phyloP scores from a whole-genome alignment of 2,113 vertebrate genomes.

The Sander vitreus region DNA sequence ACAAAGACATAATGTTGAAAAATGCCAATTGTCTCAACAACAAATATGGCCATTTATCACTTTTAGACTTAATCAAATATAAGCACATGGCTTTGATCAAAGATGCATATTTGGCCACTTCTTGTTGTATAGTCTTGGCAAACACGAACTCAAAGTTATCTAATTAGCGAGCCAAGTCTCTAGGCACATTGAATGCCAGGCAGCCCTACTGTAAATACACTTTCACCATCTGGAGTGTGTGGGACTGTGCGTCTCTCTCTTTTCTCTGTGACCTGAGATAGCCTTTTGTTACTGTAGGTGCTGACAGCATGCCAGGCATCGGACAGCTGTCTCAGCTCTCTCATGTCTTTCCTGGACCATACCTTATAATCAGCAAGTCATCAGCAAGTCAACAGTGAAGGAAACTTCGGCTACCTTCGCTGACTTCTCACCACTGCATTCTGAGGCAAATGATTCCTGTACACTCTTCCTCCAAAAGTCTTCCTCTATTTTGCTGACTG shows the following conservation, averaged over 20 bases:
- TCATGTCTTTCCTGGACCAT: conserved; percentile 16
- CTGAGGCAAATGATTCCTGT: neutral
- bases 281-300: conserved; percentile 46
- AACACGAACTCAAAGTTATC: conserved; percentile 31
- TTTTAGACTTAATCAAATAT: conserved; percentile 37
- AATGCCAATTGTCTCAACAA: conserved; percentile 17
- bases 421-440: neutral
- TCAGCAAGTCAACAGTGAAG: conserved; percentile 5
- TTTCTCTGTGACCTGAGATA: conserved; percentile 54
- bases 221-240: conserved; percentile 71
- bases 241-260: conserved; percentile 8
- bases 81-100: conserved; percentile 29
- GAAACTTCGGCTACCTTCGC: neutral
- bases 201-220: conserved; percentile 47
- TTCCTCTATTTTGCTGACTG: neutral
- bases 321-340: conserved; percentile 60
- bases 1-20: conserved; percentile 43
- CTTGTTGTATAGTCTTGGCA: conserved; percentile 33
- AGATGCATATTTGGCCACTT: conserved; percentile 33
- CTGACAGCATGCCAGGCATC: conserved; percentile 31
- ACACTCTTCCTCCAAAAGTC: neutral
- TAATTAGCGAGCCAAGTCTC: conserved; percentile 38
- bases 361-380: conserved; percentile 7
- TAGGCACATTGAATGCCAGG: neutral
- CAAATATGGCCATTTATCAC: conserved; percentile 50